Evolutionary conservation across 2,888 invertebrate species (phyloP).

Genomic region (Spisula solida): DNA sequence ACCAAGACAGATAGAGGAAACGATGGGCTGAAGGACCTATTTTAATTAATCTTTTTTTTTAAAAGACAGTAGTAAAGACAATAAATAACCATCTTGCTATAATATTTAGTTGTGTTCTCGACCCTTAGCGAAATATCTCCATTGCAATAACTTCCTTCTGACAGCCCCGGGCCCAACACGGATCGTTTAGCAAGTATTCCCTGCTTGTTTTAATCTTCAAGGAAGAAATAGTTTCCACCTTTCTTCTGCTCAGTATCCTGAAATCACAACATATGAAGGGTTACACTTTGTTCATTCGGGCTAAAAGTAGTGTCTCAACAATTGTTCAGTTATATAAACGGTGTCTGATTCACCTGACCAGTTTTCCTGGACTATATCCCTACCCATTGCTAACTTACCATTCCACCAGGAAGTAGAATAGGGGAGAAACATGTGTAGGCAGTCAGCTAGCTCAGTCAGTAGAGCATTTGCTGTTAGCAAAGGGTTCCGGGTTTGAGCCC

Average conservation of each 20-base stretch:
- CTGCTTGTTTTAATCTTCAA: slow-evolving; percentile 92
- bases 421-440: too few species aligned
- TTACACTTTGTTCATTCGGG: not conserved
- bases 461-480: too few species aligned
- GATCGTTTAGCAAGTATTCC: slow-evolving; percentile 54
- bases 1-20: too few species aligned
- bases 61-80: slow-evolving; percentile 19
- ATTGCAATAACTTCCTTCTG: slow-evolving; percentile 7
- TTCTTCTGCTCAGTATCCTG: slow-evolving; percentile 99
- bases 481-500: too few species aligned
- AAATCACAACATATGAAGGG: slow-evolving; percentile 71
- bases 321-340: not conserved
- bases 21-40: too few species aligned
- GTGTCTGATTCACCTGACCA: too few species aligned
- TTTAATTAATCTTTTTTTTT: not conserved
- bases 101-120: not conserved
- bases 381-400: too few species aligned
- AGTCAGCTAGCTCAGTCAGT: too few species aligned
- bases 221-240: slow-evolving; percentile 99
- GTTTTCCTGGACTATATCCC: too few species aligned
- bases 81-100: not conserved
- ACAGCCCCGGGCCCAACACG: slow-evolving; percentile 66
- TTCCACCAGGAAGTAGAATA: too few species aligned
- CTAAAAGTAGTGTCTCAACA: not conserved
- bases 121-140: slow-evolving; percentile 31